Evolutionary conservation across 2,113 vertebrate species (phyloP), one percentile per base, ranked within the genome.

Genomic region (Pomatostomus ruficeps): DNA sequence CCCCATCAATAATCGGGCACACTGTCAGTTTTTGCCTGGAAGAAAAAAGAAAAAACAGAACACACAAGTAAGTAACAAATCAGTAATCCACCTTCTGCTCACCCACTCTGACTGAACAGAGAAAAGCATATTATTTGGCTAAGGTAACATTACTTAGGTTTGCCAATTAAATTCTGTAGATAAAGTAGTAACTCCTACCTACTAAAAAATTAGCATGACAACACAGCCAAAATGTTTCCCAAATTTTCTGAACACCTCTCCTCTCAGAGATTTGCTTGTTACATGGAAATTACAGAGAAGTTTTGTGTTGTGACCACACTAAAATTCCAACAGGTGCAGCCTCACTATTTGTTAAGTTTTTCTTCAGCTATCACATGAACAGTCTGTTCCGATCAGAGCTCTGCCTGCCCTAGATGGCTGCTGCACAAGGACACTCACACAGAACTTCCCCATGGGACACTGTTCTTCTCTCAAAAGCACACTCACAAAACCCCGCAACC

Each of bases 1-100:
- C 97, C 26, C 97, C 96, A 33, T 98, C 97, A 18, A 99, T 98
- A 88, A 98, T 77, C 17, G 99, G 99, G 66, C 98, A 99, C 38
- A 98, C 98, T 11, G 98, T 98, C 93, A 99, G 93, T 71, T 98
- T 97, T 38, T 98, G 98, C 92, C 99, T 99, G 88, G 49, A 95
- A 96, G 62, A 88, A 58, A 76, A 76, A 58, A 57, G 9, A 51
- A 73, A 65, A 9, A 71, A 85, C 58, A 75, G 68, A 82, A 45
- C 1, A 9, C 6, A 55, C 11, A 57, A 6, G 1, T 70, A 52
- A 80, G 26, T 51, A 74, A 62, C 11, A 74, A 85, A 33, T 3
- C 26, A 26, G 33, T 57, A 71, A 93, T 5, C 12, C 12, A 77
- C 43, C 20, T 45, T 85, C 57, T 54, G 46, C 29, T 85, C 49